phyloP scores from a whole-genome alignment of 2,113 vertebrate genomes.

The Etheostoma spectabile region DNA sequence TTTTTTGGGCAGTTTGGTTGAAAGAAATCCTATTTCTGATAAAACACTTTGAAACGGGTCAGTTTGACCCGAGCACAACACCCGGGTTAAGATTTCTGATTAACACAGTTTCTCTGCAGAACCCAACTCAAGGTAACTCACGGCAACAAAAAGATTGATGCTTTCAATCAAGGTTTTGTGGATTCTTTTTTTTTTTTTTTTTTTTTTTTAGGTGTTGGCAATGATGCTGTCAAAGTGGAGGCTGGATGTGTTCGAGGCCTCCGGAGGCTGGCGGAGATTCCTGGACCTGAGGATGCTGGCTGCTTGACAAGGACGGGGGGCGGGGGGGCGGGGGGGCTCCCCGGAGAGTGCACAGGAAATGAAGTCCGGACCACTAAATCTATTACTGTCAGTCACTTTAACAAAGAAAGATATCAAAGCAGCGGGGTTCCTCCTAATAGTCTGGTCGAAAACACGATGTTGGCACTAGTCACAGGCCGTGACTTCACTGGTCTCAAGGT shows the following conservation, averaged over 20 bases:
- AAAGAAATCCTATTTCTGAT: too few relatives aligned
- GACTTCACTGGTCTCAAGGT: background rate
- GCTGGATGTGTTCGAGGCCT: slow-evolving; percentile 35
- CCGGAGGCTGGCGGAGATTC: slow-evolving; percentile 2
- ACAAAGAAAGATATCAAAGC: slow-evolving; percentile 57
- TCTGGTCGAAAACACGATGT: slow-evolving; percentile 8
- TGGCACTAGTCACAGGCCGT: background rate
- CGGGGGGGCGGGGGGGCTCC: slow-evolving; percentile 32
- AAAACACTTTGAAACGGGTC: too few relatives aligned
- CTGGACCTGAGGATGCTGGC: slow-evolving; percentile 27
- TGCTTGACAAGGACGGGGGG: slow-evolving; percentile 58
- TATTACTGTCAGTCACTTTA: slow-evolving; percentile 68
- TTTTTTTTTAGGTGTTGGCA: background rate
- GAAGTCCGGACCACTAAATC: slow-evolving; percentile 71
- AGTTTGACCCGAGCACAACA: too few relatives aligned
- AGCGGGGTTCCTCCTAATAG: slow-evolving; percentile 6
- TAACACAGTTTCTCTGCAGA: background rate
- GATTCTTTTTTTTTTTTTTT: background rate
- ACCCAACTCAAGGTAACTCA: slow-evolving; percentile 26
- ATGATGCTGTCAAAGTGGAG: slow-evolving; percentile 41
- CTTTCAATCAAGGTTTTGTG: slow-evolving; percentile 42
- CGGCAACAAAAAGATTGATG: slow-evolving; percentile 50
- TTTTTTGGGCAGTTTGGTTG: too few relatives aligned
- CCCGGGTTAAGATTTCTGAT: too few relatives aligned
- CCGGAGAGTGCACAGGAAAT: slow-evolving; percentile 62